Evolutionary conservation across 2,888 invertebrate species (phyloP), one percentile per base, ranked within the genome.

Genomic region (Horisme vitalbata): DNA sequence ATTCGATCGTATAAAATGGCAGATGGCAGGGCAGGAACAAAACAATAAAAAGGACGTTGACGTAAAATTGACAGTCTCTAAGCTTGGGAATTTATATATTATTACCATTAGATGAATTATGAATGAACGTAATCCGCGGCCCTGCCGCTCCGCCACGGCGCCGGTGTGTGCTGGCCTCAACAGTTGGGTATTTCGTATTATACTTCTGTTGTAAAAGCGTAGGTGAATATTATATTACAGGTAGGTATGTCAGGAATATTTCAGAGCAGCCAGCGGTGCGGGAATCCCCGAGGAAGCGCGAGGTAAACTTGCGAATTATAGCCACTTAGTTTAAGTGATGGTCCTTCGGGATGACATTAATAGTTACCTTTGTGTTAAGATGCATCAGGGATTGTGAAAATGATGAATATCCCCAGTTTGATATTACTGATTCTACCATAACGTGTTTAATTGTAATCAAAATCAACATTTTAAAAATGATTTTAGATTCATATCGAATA

Each of bases 281-380:
- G 63, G 72, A 76, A 71, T 81, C 82, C 83, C 84, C 46, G 51
- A 71, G 77, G 83, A 68, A 49, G 61, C 13, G 62, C 63, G 75
- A 79, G 81, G 83, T 78, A 75, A 77, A 83, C 83, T 68, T 69
- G 78, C 83, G 79, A 85, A 85, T 86, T 86, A 86, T 83, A 79
- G 84, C 75, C 83, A 83, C 83, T 85, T 83, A 81, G 77, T 81
- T 83, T 83, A 83, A 85, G 77, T 79, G 82, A 83, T 85, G 69
- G 79, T 79, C 83, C 75, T 67, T 43, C 60, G 79, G 75, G 83
- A 76, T 28, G 27, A 8, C 14, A 34, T 30, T 35, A 24, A 34
- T 30, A 30, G 14, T 21, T 27, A 34, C 14, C 27, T 41, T 4
- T 6, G 12, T 39, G 15, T 35, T 5, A 5, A 9, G 26, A 6